These are phyloP conservation scores for Graptemys geographica DNA, from an alignment of 2,797 vertebrate species.

Conservation along the genomic window DNA sequence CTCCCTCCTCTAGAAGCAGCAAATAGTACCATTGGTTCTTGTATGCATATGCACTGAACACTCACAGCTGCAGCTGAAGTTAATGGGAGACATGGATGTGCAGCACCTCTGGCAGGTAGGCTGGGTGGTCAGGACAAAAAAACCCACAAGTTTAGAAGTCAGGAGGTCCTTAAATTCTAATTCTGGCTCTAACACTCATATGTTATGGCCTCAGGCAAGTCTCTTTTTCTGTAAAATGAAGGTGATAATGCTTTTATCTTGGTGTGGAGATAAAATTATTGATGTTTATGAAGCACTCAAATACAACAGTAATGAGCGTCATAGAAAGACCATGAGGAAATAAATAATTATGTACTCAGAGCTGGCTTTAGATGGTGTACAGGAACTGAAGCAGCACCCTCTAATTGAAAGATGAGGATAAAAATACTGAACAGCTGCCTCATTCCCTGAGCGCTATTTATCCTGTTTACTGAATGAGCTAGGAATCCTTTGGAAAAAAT, in stretches of 20 bases:
- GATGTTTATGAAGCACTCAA: conserved; percentile 9
- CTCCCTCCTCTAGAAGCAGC: background rate
- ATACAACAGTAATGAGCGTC: background rate
- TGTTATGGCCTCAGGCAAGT: background rate
- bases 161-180: background rate
- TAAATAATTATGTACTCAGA: conserved; percentile 25
- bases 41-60: accelerated
- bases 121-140: background rate
- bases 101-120: background rate
- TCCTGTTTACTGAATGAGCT: background rate
- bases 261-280: background rate
- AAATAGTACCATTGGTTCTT: background rate
- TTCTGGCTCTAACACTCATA: background rate
- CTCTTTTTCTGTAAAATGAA: background rate
- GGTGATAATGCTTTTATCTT: background rate
- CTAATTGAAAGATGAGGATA: conserved; percentile 55
- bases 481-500: background rate
- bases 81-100: accelerated
- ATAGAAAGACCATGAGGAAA: conserved; percentile 35
- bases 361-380: conserved; percentile 1
- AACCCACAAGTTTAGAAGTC: background rate
- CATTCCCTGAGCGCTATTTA: conserved; percentile 20
- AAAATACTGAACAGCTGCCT: conserved; percentile 49
- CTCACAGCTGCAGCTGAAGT: background rate
- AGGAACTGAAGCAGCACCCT: conserved; percentile 27